Evolutionary conservation across 2,113 vertebrate species (phyloP).

Genomic region (Spermophilus dauricus): DNA sequence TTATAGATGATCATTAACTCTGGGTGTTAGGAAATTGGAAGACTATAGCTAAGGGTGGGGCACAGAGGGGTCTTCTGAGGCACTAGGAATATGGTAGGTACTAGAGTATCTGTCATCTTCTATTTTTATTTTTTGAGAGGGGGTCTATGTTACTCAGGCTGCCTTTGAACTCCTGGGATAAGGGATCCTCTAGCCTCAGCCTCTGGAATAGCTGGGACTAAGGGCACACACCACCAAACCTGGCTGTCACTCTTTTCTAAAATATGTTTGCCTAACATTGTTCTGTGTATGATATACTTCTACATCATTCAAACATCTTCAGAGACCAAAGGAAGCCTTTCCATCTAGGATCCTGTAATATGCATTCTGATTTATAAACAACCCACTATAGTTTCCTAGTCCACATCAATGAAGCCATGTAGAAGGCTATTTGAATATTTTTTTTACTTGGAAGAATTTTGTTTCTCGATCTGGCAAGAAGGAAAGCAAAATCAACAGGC

Average conservation of each 20-base stretch:
- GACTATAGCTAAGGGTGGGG: background rate
- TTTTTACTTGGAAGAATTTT: background rate
- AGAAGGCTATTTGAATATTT: background rate
- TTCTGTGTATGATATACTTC: background rate
- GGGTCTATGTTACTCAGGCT: background rate
- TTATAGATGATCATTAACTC: background rate
- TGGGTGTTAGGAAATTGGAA: background rate
- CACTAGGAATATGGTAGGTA: background rate
- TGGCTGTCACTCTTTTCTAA: background rate
- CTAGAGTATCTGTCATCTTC: background rate
- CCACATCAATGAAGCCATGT: background rate
- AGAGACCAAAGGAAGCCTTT: no score
- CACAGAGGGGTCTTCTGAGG: background rate
- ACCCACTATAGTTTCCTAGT: background rate
- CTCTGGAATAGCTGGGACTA: background rate
- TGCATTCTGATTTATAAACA: background rate
- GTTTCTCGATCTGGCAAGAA: conserved; percentile 4
- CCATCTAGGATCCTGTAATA: background rate
- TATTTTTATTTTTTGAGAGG: background rate
- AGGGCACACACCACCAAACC: background rate
- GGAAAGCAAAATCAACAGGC: conserved; percentile 9
- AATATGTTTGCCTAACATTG: rapidly evolving
- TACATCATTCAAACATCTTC: background rate
- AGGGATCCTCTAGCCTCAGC: background rate
- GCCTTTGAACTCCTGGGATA: background rate